Percentiles rank a stretch among this genome's conserved stretches.
Evolutionary conservation across 37 sponge, comb jelly and placozoan species (phyloP).

Genomic region (Chondrosia reniformis): DNA sequence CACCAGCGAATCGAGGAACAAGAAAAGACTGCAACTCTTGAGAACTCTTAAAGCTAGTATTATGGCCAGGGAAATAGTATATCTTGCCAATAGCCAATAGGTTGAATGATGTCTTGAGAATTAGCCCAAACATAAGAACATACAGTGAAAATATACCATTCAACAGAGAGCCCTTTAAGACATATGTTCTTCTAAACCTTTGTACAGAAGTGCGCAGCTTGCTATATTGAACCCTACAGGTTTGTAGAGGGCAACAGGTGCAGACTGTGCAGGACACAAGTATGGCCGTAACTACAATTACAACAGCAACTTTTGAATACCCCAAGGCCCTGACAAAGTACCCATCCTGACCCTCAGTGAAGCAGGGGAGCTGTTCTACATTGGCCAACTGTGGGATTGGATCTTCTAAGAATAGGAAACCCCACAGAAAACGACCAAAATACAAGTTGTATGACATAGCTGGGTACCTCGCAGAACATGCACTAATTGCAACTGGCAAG

Average conservation of each 20-base stretch:
- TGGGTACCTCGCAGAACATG: no score
- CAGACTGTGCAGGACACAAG: background rate
- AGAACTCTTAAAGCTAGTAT: background rate
- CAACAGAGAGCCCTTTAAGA: background rate
- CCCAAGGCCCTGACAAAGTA: background rate
- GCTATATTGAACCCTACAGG: background rate
- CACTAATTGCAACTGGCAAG: background rate
- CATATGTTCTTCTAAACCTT: background rate
- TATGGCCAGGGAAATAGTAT: background rate
- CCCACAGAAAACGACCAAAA: constrained; percentile 11
- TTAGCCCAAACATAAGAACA: background rate
- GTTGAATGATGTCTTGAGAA: background rate
- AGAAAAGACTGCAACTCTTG: background rate
- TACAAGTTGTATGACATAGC: background rate
- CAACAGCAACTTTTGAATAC: background rate
- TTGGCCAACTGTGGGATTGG: background rate
- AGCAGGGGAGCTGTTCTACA: background rate
- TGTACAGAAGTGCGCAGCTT: background rate
- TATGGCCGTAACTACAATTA: background rate
- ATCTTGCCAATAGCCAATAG: background rate
- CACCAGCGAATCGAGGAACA: background rate
- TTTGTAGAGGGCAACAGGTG: background rate
- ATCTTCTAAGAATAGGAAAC: background rate
- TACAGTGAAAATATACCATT: background rate
- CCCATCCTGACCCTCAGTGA: background rate